Base-by-base conservation (phyloP, 2,797 vertebrate genomes). In the Spondyliosoma cantharus region DNA sequence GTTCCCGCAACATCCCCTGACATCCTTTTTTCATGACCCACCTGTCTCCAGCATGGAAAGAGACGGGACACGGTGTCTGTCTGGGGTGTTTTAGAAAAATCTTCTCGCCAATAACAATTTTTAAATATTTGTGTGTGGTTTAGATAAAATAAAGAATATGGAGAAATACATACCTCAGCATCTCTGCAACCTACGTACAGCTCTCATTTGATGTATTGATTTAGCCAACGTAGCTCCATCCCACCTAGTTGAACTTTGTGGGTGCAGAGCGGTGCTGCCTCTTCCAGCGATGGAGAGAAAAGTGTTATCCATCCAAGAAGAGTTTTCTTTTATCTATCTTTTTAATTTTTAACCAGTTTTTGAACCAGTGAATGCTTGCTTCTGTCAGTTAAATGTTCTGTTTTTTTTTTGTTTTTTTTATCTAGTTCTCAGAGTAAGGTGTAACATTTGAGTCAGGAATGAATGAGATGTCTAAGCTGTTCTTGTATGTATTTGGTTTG, bases 231-330 rank as follows among this genome's bases (percentile, higher is more conserved):
- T 37, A 77, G 76, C 71, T 84, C 13, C 85, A 75, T 75, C 86
- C 87, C 60, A 90, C 83, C 83, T 81, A 50, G 66, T 62, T 83
- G 85, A 91, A 88, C 80, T 82, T 57, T 15, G 86, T 90, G 74
- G 85, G 86, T 81, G 81, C 60, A 25, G 57, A 75, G 68, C 81
- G 60, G 25, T 15, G 19, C 43, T 32, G 32, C 46, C 70, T 86
- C 46, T 74, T 43, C 12, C 22, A 81, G 43, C 68, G 37, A 59
- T 32, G 9, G n/a, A 67, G 63, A 70, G 15, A 71, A 53, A 53
- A 60, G 14, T 49, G 46, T 58, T 16, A 57, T 49, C 27, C 37
- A 42, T 11, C 45, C 42, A 59, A 54, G 13, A 3, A 71, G 5
- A 69, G 20, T 12, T 12, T 46, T 49, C n/a, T 32, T 15, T 43